Evolutionary conservation across 2,797 vertebrate genomes (phyloP).

Genomic region (Rhabdomys pumilio): DNA sequence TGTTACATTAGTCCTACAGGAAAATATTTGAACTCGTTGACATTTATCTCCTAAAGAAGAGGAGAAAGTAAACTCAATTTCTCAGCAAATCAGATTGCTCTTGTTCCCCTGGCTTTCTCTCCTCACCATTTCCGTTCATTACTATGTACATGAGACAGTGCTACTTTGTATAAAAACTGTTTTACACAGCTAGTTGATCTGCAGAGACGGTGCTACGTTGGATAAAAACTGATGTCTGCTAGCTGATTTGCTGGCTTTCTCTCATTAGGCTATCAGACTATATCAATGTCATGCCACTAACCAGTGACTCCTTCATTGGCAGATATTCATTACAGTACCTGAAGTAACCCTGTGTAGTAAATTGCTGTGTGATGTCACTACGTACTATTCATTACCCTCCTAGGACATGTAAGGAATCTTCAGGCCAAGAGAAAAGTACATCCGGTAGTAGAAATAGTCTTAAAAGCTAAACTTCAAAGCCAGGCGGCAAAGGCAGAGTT

Average conservation of each 20-base stretch:
- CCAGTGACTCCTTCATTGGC: neutral
- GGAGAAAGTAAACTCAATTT: slow-evolving; percentile 24
- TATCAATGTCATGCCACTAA: neutral
- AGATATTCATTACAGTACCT: neutral
- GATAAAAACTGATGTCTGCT: neutral
- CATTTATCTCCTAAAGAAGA: slow-evolving; percentile 43
- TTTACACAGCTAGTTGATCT: neutral
- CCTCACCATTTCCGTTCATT: neutral
- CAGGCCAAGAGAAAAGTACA: neutral
- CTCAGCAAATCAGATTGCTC: neutral
- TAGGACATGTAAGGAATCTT: neutral
- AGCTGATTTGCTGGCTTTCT: neutral
- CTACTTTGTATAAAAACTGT: neutral
- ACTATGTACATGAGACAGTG: neutral
- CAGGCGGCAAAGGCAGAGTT: neutral
- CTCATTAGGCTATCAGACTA: neutral
- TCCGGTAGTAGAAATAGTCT: neutral
- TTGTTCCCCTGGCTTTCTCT: neutral
- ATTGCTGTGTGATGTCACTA: neutral
- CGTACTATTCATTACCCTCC: neutral
- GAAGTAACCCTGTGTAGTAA: slow-evolving; percentile 6
- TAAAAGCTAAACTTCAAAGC: neutral
- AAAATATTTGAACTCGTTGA: slow-evolving; percentile 39
- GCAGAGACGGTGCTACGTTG: neutral
- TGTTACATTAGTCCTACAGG: neutral